Evolutionary conservation across 2,888 invertebrate genomes (phyloP).

Genomic region (Mythimna lalbum): DNA sequence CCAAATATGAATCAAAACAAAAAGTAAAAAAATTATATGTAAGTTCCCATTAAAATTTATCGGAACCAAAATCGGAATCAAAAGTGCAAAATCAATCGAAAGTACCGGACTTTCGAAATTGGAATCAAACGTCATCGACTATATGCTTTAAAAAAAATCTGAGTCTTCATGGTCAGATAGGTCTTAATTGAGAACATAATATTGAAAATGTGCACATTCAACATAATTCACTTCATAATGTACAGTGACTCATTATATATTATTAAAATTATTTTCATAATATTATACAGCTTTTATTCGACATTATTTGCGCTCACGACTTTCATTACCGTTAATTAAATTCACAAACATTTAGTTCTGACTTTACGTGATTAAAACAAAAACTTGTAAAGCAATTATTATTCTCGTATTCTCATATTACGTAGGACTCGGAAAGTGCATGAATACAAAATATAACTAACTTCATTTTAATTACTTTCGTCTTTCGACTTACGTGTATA

Average conservation of each 20-base stretch:
- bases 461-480: conserved; percentile 13
- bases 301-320: conserved; percentile 3
- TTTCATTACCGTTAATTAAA: conserved; percentile 12
- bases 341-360: conserved; percentile 2
- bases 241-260: neutral
- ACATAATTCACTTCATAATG: neutral
- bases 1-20: too few relatives aligned
- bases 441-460: conserved; percentile 5
- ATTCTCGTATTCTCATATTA: neutral
- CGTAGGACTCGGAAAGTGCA: neutral
- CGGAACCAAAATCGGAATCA: too few relatives aligned
- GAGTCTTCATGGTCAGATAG: too few relatives aligned
- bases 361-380: conserved; percentile 17
- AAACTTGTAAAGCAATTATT: conserved; percentile 5
- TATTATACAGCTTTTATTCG: neutral
- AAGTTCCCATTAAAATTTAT: too few relatives aligned
- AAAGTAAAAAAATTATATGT: too few relatives aligned
- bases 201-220: neutral
- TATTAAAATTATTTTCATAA: neutral
- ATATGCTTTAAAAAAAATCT: too few relatives aligned
- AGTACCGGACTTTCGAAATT: too few relatives aligned
- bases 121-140: too few relatives aligned
- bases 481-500: neutral
- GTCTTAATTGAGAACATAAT: too few relatives aligned
- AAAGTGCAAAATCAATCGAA: too few relatives aligned